These are phyloP conservation scores for Amniataba percoides DNA, from an alignment of 2,797 vertebrate species.

Conservation along the genomic window DNA sequence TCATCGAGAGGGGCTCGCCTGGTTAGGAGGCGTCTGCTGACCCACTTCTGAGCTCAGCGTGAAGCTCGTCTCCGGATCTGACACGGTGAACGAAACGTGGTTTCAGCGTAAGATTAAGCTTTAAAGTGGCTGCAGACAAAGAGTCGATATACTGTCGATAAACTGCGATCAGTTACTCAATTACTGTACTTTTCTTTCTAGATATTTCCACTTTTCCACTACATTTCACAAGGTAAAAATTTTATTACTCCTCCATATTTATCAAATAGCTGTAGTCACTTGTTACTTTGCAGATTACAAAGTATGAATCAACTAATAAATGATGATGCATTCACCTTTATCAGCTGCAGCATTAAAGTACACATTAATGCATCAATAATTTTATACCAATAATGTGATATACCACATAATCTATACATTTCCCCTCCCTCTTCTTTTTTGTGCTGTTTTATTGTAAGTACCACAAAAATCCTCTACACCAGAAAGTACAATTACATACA, in stretches of 20 bases:
- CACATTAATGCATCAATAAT: too few relatives aligned
- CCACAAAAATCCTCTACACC: background rate
- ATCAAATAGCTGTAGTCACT: too few relatives aligned
- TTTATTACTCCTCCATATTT: too few relatives aligned
- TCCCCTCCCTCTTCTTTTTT: too few relatives aligned
- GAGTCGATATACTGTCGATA: background rate
- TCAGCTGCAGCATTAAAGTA: too few relatives aligned
- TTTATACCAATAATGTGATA: too few relatives aligned
- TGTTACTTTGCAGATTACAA: too few relatives aligned
- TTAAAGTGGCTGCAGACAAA: conserved; percentile 2
- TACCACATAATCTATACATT: too few relatives aligned
- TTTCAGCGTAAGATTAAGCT: conserved; percentile 41
- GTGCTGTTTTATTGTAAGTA: too few relatives aligned
- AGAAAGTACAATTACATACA: background rate
- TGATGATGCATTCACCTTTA: too few relatives aligned
- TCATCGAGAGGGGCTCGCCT: conserved; percentile 27
- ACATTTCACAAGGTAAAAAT: background rate
- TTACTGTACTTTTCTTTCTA: background rate
- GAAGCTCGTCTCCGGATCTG: conserved; percentile 52
- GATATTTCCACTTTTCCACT: background rate
- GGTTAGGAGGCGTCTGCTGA: conserved; percentile 68
- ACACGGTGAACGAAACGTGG: conserved; percentile 48
- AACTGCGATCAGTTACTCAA: background rate
- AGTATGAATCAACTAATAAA: too few relatives aligned
- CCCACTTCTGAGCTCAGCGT: conserved; percentile 70